Evolutionary conservation across 2,113 vertebrate genomes (phyloP), one percentile per base, ranked within the genome.

Genomic region (Lonchura striata): DNA sequence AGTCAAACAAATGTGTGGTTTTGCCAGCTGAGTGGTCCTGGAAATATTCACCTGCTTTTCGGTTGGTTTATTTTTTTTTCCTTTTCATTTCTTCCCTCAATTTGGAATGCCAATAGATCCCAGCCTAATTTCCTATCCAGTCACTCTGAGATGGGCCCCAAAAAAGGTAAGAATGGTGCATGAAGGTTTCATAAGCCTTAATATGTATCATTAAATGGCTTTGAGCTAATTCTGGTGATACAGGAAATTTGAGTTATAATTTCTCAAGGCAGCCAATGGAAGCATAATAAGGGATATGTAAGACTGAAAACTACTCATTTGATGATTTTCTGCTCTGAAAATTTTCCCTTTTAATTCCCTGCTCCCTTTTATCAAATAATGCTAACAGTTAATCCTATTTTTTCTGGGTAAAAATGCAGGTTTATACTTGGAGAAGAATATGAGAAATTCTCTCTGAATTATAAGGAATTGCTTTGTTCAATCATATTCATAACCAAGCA

Each of bases 11-110:
- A 69, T 20, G 6, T 2, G 1, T 56, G 11, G 5, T 59, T 81
- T 88, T 72, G 31, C n/a, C 31, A 49, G 31, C 37, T 65, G 53
- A 88, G 24, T 37, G 47, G 9, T 42, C 8, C 41, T 93, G 41
- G 44, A 74, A 87, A 25, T 56, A 41, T 19, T 87, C n/a, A 41
- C 24, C 35, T 70, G 20, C 15, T 65, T 49, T 69, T 47, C 2
- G 8, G 1, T 11, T 22, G 9, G 2, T n/a, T n/a, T 8, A 7
- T n/a, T 50, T 23, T 7, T 50, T 13, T 6, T 69, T 46, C 12
- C 6, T 20, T 47, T 59, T 53, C 27, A 33, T 60, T 60, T 49
- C 20, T 28, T 22, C 22, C 27, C 30, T 54, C n/a, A 24, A 1
- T 52, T 79, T 4, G 15, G 60, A 72, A 75, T 84, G 22, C 28